Percentiles rank a stretch among this genome's conserved stretches.
phyloP scores from a whole-genome alignment of 2,797 vertebrate genomes.

The Sphenodon punctatus region DNA sequence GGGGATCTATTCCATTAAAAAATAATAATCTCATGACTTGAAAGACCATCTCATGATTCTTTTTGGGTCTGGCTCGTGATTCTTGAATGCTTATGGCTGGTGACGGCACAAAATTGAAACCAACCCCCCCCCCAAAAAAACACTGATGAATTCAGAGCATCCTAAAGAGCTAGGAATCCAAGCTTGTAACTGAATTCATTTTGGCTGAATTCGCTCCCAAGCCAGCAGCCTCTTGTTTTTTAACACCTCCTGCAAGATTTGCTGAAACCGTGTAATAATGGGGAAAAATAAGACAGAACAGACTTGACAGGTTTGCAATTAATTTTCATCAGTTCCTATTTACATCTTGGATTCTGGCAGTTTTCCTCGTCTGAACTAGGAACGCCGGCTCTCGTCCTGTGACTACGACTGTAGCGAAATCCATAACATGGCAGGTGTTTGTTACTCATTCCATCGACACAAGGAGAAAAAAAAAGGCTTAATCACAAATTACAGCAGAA shows the following conservation, averaged over 20 bases:
- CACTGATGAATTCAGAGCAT: too few species aligned
- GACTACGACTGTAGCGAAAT: constrained; percentile 5
- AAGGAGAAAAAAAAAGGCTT: constrained; percentile 21
- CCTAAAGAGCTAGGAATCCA: too few species aligned
- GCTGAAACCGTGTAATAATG: constrained; percentile 3
- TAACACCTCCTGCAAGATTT: background rate
- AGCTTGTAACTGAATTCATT: background rate
- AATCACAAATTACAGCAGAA: constrained; percentile 30
- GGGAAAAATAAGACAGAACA: background rate
- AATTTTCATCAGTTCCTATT: constrained; percentile 39
- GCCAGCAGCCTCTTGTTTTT: background rate
- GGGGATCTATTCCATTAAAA: too few species aligned
- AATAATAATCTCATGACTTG: too few species aligned
- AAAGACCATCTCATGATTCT: too few species aligned
- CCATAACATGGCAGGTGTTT: constrained; percentile 27
- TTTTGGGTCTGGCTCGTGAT: too few species aligned
- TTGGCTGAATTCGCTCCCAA: background rate
- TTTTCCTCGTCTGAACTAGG: constrained; percentile 8
- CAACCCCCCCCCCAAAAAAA: too few species aligned
- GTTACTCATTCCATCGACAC: constrained; percentile 31
- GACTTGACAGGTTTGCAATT: constrained; percentile 35
- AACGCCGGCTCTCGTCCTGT: background rate
- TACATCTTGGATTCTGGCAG: constrained; percentile 37
- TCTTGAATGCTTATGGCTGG: too few species aligned
- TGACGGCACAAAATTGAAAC: too few species aligned